phyloP scores from a whole-genome alignment of 2,888 invertebrate species.

The Leptopterna dolabrata region DNA sequence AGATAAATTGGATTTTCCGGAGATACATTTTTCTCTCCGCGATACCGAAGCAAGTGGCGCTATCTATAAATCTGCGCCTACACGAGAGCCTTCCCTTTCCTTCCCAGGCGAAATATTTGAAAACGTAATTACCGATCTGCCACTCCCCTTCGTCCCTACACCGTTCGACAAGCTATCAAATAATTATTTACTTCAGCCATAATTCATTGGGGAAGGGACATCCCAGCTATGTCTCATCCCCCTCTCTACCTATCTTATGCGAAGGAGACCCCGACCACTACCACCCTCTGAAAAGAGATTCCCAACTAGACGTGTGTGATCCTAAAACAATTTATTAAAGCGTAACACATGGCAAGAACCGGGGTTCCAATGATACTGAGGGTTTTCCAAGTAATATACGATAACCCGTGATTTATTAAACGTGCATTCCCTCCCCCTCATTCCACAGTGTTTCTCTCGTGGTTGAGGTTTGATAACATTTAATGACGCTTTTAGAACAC shows the following conservation, averaged over 20 bases:
- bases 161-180: slow-evolving; percentile 47
- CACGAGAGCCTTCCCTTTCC: neutral
- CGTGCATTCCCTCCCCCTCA: neutral
- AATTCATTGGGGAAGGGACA: slow-evolving; percentile 21
- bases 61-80: slow-evolving; percentile 36
- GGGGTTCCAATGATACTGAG: slow-evolving; percentile 32
- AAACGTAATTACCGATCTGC: slow-evolving; percentile 38
- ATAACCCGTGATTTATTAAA: slow-evolving; percentile 47
- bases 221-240: neutral
- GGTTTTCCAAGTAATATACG: slow-evolving; percentile 42
- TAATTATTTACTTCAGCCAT: slow-evolving; percentile 37
- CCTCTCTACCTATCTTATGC: neutral
- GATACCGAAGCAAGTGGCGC: slow-evolving; percentile 19
- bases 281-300: slow-evolving; percentile 4
- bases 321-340: slow-evolving; percentile 52
- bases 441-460: neutral
- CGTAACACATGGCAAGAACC: slow-evolving; percentile 42
- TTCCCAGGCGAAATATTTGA: slow-evolving; percentile 17
- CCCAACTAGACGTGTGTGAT: slow-evolving; percentile 33
- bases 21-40: slow-evolving; percentile 5
- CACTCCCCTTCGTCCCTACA: neutral
- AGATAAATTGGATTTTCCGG: neutral
- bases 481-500: neutral
- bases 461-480: slow-evolving; percentile 19
- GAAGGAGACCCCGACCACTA: neutral